phyloP scores from a whole-genome alignment of 2,888 invertebrate species.

The Orthosia gracilis region DNA sequence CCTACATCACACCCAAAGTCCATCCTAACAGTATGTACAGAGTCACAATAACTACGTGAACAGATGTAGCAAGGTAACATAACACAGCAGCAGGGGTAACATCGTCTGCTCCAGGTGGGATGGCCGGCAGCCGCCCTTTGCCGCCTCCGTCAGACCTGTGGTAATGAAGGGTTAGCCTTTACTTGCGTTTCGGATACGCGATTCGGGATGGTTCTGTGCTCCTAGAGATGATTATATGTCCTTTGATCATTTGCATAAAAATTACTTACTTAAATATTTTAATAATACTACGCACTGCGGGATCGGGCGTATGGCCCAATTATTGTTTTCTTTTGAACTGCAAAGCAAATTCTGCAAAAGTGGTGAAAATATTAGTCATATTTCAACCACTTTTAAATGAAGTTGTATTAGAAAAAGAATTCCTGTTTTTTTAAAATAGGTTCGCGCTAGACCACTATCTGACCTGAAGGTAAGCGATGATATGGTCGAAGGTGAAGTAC shows the following conservation, averaged over 20 bases:
- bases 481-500: no score
- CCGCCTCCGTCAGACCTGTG: conserved; percentile 87
- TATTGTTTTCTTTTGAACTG: background rate
- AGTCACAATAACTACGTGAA: conserved; percentile 79
- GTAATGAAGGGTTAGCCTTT: conserved; percentile 25
- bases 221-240: background rate
- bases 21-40: conserved; percentile 66
- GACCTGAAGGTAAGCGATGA: no score
- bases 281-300: background rate
- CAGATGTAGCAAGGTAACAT: conserved; percentile 74
- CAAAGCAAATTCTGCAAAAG: background rate
- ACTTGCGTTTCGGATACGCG: background rate
- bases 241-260: background rate
- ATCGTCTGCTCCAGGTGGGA: conserved; percentile 73
- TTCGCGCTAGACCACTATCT: no score
- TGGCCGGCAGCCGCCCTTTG: conserved; percentile 79
- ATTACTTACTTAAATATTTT: no score
- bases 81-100: conserved; percentile 76
- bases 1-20: conserved; percentile 61
- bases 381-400: no score
- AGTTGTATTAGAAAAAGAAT: no score
- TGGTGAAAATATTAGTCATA: no score
- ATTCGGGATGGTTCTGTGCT: background rate
- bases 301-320: background rate
- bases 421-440: no score